These are phyloP conservation scores for Volucella bombylans DNA, from an alignment of 2,888 invertebrate species.

Conservation along the genomic window DNA sequence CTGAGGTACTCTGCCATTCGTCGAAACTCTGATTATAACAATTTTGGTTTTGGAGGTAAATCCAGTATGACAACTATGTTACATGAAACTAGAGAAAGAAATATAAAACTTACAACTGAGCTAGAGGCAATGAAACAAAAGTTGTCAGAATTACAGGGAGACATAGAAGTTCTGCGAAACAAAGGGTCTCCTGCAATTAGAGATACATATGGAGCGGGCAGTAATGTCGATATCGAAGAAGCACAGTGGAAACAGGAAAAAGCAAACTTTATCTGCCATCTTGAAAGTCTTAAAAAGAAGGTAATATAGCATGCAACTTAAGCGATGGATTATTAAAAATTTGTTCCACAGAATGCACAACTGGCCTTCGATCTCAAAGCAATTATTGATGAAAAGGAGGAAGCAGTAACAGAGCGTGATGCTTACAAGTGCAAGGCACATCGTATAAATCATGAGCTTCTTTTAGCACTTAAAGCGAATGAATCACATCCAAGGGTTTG, in stretches of 20 bases:
- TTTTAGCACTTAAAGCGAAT: conserved; percentile 85
- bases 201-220: conserved; percentile 51
- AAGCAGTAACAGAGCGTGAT: conserved; percentile 90
- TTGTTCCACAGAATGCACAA: conserved; percentile 85
- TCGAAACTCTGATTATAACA: conserved; percentile 81
- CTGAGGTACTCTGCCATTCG: conserved; percentile 83
- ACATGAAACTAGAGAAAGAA: conserved; percentile 85
- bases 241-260: conserved; percentile 81
- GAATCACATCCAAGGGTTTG: conserved; percentile 80
- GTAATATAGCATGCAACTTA: conserved; percentile 38
- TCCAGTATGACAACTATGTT: conserved; percentile 85
- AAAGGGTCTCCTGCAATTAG: conserved; percentile 74
- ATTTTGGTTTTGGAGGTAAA: conserved; percentile 76
- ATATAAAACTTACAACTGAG: conserved; percentile 84
- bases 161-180: conserved; percentile 86
- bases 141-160: conserved; percentile 87
- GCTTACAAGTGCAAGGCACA: conserved; percentile 92
- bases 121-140: conserved; percentile 89
- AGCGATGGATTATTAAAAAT: background rate
- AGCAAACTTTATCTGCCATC: conserved; percentile 80
- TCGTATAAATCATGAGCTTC: conserved; percentile 90
- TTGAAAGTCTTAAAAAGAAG: conserved; percentile 81
- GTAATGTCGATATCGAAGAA: conserved; percentile 75
- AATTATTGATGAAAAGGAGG: conserved; percentile 92
- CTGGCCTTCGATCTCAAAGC: conserved; percentile 89